Conservation (phyloP, 2,797 vertebrate genomes). For the Catostomus latipinnis region DNA sequence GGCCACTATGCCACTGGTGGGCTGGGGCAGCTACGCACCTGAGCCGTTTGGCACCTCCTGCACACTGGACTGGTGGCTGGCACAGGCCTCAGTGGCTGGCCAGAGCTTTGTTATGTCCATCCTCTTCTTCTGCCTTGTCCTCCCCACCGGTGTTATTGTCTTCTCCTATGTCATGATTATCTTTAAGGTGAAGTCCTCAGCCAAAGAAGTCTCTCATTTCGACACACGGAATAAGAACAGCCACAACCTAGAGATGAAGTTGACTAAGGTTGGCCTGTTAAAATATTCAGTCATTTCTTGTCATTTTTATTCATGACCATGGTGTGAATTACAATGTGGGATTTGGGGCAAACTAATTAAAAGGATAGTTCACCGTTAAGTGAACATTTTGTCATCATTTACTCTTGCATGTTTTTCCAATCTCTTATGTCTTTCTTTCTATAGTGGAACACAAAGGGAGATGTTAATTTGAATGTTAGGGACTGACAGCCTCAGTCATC, state of each 20-base stretch:
- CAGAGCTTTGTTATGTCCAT: slow-evolving; percentile 91
- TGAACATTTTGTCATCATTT: too few relatives aligned
- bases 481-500: too few relatives aligned
- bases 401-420: too few relatives aligned
- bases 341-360: too few relatives aligned
- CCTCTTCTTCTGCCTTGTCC: slow-evolving; percentile 92
- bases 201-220: slow-evolving; percentile 88
- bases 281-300: not conserved
- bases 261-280: slow-evolving; percentile 86
- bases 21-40: slow-evolving; percentile 90
- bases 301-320: not conserved
- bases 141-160: slow-evolving; percentile 87
- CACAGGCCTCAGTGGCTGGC: slow-evolving; percentile 86
- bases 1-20: slow-evolving; percentile 92
- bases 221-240: slow-evolving; percentile 87
- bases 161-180: slow-evolving; percentile 94
- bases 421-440: too few relatives aligned
- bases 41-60: slow-evolving; percentile 96
- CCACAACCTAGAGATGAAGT: slow-evolving; percentile 89
- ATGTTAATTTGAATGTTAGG: too few relatives aligned
- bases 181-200: slow-evolving; percentile 90
- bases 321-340: too few relatives aligned
- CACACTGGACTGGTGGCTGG: slow-evolving; percentile 95
- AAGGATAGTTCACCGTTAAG: too few relatives aligned
- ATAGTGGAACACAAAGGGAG: too few relatives aligned